Conservation (phyloP, 2,113 vertebrate species). For the Pitta sordida region DNA sequence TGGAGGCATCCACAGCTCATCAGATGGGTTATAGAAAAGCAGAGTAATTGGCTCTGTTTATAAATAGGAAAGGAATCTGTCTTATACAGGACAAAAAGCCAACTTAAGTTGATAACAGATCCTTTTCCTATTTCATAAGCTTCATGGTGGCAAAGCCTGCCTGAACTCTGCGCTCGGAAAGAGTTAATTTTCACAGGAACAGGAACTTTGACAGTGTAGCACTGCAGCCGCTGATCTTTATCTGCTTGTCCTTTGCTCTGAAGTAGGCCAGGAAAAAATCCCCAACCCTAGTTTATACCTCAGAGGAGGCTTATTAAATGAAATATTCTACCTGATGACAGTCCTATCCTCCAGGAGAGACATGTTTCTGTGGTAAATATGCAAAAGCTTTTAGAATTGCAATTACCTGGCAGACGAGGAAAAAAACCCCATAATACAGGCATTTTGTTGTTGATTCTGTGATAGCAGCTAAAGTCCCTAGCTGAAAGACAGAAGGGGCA, state of each 20-base stretch:
- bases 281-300: background rate
- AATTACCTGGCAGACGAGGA: conserved; percentile 7
- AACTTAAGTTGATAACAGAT: background rate
- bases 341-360: conserved; percentile 17
- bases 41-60: background rate
- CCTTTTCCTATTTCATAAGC: background rate
- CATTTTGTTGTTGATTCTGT: conserved; percentile 48
- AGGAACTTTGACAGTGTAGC: conserved; percentile 9
- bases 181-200: conserved; percentile 44
- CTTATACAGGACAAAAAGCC: background rate
- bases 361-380: conserved; percentile 20
- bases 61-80: background rate
- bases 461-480: background rate
- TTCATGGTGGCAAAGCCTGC: background rate
- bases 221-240: conserved; percentile 45
- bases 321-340: conserved; percentile 18
- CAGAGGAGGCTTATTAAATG: conserved; percentile 37
- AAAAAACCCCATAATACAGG: background rate
- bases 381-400: conserved; percentile 26
- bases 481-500: conserved; percentile 37
- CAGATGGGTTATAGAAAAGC: conserved; percentile 3
- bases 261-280: conserved; percentile 20
- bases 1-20: background rate
- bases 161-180: background rate
- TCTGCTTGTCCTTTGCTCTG: conserved; percentile 48